A percentile compares a stretch with the other conserved stretches of the same genome.
These are phyloP conservation scores for Xestia ashworthii DNA, from an alignment of 2,888 invertebrate species.

Conservation along the genomic window DNA sequence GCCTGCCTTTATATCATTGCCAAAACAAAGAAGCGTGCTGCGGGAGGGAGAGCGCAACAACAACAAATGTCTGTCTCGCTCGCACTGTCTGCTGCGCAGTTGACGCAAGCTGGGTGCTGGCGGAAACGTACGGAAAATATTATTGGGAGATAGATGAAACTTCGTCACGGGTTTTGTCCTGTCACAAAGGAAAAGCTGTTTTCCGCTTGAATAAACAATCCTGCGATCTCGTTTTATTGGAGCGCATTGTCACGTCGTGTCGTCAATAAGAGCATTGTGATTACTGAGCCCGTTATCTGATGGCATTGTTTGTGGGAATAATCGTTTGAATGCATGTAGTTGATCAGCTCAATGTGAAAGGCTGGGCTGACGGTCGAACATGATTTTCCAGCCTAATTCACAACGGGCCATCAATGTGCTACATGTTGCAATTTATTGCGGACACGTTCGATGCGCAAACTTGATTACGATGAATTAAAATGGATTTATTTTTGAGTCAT, in stretches of 20 bases:
- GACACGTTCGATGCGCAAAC: constrained; percentile 74
- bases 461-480: constrained; percentile 70
- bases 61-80: constrained; percentile 85
- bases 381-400: constrained; percentile 86
- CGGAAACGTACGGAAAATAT: constrained; percentile 84
- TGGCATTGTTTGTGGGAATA: constrained; percentile 76
- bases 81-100: constrained; percentile 87
- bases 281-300: constrained; percentile 73
- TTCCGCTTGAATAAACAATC: constrained; percentile 75
- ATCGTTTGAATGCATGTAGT: constrained; percentile 72
- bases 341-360: constrained; percentile 81
- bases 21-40: constrained; percentile 90
- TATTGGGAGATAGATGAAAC: constrained; percentile 67
- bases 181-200: constrained; percentile 75
- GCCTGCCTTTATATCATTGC: constrained; percentile 88
- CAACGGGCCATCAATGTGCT: constrained; percentile 74
- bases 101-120: constrained; percentile 82
- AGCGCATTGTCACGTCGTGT: constrained; percentile 76
- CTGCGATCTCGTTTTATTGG: constrained; percentile 67
- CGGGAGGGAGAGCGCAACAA: constrained; percentile 83
- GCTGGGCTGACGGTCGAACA: constrained; percentile 74
- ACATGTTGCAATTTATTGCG: constrained; percentile 79
- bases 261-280: constrained; percentile 74
- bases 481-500: constrained; percentile 66
- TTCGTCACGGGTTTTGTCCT: constrained; percentile 72